Evolutionary conservation across 2,113 vertebrate genomes (phyloP).

Genomic region (Globicephala melas): DNA sequence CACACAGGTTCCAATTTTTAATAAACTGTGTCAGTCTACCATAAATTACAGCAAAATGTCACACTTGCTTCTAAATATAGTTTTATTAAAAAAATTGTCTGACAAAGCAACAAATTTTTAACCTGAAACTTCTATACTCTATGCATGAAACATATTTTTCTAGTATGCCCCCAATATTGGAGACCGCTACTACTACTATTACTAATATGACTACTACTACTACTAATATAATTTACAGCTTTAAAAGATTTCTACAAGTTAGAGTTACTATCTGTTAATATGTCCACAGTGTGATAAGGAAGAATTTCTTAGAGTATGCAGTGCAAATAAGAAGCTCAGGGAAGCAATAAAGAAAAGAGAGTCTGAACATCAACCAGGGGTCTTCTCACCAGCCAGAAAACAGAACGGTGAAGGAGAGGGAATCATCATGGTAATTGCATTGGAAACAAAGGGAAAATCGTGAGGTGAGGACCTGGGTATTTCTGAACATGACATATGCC

Average conservation of each 20-base stretch:
- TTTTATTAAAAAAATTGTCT: background rate
- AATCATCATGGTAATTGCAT: background rate
- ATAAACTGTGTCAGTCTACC: background rate
- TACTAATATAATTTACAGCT: background rate
- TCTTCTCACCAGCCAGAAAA: background rate
- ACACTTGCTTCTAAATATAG: background rate
- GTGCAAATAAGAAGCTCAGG: background rate
- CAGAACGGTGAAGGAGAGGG: rapidly evolving
- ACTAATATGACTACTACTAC: background rate
- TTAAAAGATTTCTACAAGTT: background rate
- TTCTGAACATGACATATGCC: background rate
- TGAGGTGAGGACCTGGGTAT: background rate
- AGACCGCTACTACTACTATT: background rate
- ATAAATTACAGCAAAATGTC: constrained; percentile 28
- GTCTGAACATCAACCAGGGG: background rate
- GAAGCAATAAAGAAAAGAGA: background rate
- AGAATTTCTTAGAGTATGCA: background rate
- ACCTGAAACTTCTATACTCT: background rate
- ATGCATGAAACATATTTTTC: background rate
- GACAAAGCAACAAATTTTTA: background rate
- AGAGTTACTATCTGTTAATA: background rate
- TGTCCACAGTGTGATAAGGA: background rate
- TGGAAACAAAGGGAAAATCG: background rate
- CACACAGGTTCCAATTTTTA: constrained; percentile 11
- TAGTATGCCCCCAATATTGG: background rate